Percentiles rank a stretch among this genome's conserved stretches.
phyloP scores from a whole-genome alignment of 2,797 vertebrate species.

The Mormyrops boulengeri region DNA sequence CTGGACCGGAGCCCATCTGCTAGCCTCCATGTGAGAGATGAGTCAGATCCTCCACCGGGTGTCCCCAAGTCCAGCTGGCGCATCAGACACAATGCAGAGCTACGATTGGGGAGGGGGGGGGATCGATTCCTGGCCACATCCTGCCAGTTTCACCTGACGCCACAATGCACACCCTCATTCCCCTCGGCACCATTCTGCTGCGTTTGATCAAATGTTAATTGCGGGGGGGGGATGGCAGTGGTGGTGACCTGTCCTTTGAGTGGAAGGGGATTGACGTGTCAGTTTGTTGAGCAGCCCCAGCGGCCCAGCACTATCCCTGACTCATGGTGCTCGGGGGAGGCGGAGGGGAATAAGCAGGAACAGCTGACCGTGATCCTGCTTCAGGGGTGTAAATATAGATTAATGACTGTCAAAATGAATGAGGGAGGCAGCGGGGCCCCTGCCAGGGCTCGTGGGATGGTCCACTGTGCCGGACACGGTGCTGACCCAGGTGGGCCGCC shows the following conservation, averaged over 20 bases:
- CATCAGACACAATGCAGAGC: constrained; percentile 53
- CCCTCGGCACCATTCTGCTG: constrained; percentile 31
- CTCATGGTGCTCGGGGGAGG: not conserved
- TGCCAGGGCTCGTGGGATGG: constrained; percentile 10
- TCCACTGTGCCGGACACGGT: not conserved
- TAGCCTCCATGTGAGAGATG: not conserved
- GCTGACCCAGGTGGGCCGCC: constrained; percentile 14
- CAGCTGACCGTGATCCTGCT: not conserved
- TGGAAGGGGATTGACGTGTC: not conserved
- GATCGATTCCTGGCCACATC: not conserved
- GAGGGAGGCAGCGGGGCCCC: constrained; percentile 4
- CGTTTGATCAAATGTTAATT: constrained; percentile 36
- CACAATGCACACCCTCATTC: not conserved
- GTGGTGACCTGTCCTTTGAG: not conserved
- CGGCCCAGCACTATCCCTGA: constrained; percentile 18
- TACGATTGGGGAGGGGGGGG: constrained; percentile 34
- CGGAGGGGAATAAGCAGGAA: not conserved
- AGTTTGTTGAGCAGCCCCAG: constrained; percentile 10
- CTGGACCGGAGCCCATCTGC: not conserved
- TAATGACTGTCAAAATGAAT: constrained; percentile 12
- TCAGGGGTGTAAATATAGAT: constrained; percentile 20
- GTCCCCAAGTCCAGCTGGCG: constrained; percentile 12
- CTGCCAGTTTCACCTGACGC: not conserved
- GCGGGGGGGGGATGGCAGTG: not conserved
- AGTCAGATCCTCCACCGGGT: not conserved